Base-by-base conservation (phyloP, 2,888 invertebrate species). In the Taphrorychus bicolor region DNA sequence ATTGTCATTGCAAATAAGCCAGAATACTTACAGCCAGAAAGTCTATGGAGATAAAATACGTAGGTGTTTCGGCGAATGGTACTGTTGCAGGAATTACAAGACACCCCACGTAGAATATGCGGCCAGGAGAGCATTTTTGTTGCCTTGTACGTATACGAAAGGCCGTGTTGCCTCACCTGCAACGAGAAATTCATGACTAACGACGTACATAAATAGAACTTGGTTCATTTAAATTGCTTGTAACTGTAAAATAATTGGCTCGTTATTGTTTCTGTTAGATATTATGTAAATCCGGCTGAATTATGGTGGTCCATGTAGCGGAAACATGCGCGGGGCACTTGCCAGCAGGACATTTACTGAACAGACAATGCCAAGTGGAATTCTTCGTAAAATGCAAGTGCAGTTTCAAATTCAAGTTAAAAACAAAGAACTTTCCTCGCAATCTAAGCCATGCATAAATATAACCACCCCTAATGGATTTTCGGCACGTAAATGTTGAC, bases 131-230 rank as follows among this genome's bases (percentile, higher is more conserved):
- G 11, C 45, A 18, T 59, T 49, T 59, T 49, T 23, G 16, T 24
- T 49, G 19, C 11, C 45, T 45, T 18, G 16, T 21, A 9, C 17
- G 52, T 60, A 32, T 19, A 51, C 7, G 32, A 60, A 60, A 60
- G 59, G 59, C 52, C 59, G 24, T 41, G 59, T 59, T 59, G 59
- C 59, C 59, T 60, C 59, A 60, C 59, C 59, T 60, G 59, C 59
- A 21, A 49, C 22, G n/a, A 24, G 32, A 40, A 59, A 22, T 59
- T 59, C 51, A 60, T 60, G 59, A 60, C 40, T 60, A 60, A 60
- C 59, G 18, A 60, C 16, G 18, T 49, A 17, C 7, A 49, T 49
- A 49, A 49, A 49, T 49, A 49, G 49, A 14, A 49, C 19, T 3
- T 49, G 17, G 49, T 49, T 49, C 5, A 49, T 49, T 49, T 49